phyloP scores from a whole-genome alignment of 2,888 invertebrate species.

The Drosophila longiperda region DNA sequence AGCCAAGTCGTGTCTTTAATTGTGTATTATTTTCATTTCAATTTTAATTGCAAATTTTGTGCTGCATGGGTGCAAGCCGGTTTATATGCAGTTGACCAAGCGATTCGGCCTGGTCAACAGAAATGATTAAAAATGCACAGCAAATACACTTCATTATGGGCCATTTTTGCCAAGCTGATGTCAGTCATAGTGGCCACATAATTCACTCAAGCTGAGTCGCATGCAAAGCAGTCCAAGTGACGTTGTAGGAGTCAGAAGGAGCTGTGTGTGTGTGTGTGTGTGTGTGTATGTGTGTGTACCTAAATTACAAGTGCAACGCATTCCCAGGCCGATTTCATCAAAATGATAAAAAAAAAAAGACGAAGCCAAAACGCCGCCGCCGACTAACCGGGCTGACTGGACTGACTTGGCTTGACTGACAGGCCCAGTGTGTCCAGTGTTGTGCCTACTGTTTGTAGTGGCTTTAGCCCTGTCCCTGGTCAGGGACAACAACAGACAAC shows the following conservation, averaged over 20 bases:
- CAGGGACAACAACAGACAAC: conserved; percentile 1
- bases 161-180: conserved; percentile 69
- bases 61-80: conserved; percentile 36
- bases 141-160: conserved; percentile 79
- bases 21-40: conserved; percentile 77
- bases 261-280: conserved; percentile 24
- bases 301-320: conserved; percentile 79
- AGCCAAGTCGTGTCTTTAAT: conserved; percentile 56
- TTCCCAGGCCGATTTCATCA: conserved; percentile 79
- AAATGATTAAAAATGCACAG: conserved; percentile 71
- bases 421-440: conserved; percentile 47
- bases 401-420: conserved; percentile 52
- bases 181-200: conserved; percentile 69
- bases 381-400: conserved; percentile 38
- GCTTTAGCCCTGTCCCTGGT: conserved; percentile 23
- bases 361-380: conserved; percentile 56
- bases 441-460: conserved; percentile 72
- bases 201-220: conserved; percentile 65
- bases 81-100: conserved; percentile 4
- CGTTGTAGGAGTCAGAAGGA: conserved; percentile 45
- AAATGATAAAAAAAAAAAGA: conserved; percentile 72
- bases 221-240: conserved; percentile 64
- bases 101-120: conserved; percentile 9
- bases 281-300: conserved; percentile 45
- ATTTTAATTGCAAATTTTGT: conserved; percentile 75